Evolutionary conservation across 2,797 vertebrate species (phyloP), one percentile per base, ranked within the genome.

Genomic region (Sciurus carolinensis): DNA sequence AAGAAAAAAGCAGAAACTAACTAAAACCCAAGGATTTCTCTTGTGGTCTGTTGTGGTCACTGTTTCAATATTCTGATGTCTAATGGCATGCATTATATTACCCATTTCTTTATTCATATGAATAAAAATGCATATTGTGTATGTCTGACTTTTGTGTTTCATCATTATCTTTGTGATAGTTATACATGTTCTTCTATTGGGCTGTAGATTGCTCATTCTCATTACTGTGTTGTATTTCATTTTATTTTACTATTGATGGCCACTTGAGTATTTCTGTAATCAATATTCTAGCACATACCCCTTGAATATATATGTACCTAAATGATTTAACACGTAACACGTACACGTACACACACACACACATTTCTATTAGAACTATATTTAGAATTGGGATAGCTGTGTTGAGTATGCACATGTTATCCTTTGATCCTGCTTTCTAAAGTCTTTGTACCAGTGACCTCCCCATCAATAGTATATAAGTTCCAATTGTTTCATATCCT

Each of bases 341-440:
- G n/a, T n/a, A n/a, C n/a, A n/a, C n/a, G 17, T 5, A 2, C 52
- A 67, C 66, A 26, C 20, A 11, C 2, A 3, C 7, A 1, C 10
- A 10, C 7, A 20, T 17, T 91, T 66, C 13, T 80, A 26, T 4
- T 18, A 30, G 42, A 75, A 47, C 11, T 30, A 6, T 82, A 14
- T 36, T 30, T 62, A 52, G 50, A 87, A 47, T 7, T 82, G 6
- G 20, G 69, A 64, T 28, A 84, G 36, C 20, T 54, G 3, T 67
- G n/a, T 42, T 87, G 10, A 26, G 42, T 72, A 15, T 59, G 42
- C 4, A 47, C 1, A 14, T 79, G 30, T 26, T 50, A 42, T 54
- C 30, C 26, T 86, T 54, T 71, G 59, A 54, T 28, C n/a, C 17
- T 59, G 24, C 62, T 96, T 87, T 80, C n/a, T 57, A 50, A 73